phyloP scores from a whole-genome alignment of 1,140 invertebrate species.

The Zaprionus vittiger region DNA sequence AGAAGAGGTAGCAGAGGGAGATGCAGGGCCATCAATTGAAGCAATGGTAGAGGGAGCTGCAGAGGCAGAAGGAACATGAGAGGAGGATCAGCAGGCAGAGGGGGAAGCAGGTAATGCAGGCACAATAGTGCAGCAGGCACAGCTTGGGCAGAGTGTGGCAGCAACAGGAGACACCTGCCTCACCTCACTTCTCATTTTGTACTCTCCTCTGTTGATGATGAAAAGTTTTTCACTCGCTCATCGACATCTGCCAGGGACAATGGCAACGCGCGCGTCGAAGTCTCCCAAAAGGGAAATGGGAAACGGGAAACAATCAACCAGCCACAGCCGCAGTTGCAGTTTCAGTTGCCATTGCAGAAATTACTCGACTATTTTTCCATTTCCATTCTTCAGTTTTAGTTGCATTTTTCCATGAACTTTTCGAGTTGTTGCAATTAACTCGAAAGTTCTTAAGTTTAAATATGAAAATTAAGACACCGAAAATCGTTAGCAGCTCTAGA shows the following conservation, averaged over 20 bases:
- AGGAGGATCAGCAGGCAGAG: too few relatives aligned
- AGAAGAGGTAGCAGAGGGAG: too few relatives aligned
- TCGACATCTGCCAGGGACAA: slow-evolving; percentile 44
- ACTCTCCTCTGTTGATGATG: slow-evolving; percentile 37
- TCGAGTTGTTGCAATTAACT: slow-evolving; percentile 66
- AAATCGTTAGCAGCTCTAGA: slow-evolving; percentile 7
- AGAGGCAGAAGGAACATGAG: too few relatives aligned
- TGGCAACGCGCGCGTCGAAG: slow-evolving; percentile 2
- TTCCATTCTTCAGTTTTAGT: slow-evolving; percentile 38
- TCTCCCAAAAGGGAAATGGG: not conserved
- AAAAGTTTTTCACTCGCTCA: slow-evolving; percentile 61
- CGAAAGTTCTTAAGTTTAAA: slow-evolving; percentile 53
- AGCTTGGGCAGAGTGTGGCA: too few relatives aligned
- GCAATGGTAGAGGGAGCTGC: not conserved
- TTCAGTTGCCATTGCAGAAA: slow-evolving; percentile 52
- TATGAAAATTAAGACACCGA: slow-evolving; percentile 42
- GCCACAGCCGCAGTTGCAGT: slow-evolving; percentile 10
- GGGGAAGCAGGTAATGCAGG: too few relatives aligned
- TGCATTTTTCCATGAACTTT: slow-evolving; percentile 55
- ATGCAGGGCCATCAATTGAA: too few relatives aligned
- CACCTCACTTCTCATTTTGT: not conserved
- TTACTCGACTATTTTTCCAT: slow-evolving; percentile 40
- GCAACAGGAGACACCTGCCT: not conserved
- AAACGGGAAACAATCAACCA: slow-evolving; percentile 70
- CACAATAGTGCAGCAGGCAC: too few relatives aligned